Conservation (phyloP, 2,113 vertebrate genomes). For the Trinectes maculatus region DNA sequence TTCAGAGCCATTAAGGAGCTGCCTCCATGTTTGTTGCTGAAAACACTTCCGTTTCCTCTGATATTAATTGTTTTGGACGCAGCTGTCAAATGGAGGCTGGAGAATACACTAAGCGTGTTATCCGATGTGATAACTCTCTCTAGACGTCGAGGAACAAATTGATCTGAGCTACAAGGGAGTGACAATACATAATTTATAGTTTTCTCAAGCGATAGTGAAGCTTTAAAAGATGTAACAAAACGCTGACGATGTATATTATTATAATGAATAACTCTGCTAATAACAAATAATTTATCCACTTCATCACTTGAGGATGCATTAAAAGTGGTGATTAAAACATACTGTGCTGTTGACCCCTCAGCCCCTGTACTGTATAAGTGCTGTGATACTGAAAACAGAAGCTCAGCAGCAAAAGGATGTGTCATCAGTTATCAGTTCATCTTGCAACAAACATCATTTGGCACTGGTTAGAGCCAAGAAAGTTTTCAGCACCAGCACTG, state of each 20-base stretch:
- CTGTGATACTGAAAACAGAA: not conserved
- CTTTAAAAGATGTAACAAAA: too few relatives aligned
- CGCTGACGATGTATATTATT: too few relatives aligned
- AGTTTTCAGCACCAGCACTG: not conserved
- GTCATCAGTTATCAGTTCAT: too few relatives aligned
- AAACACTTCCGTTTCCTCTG: slow-evolving; percentile 19
- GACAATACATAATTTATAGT: too few relatives aligned
- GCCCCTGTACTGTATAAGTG: not conserved
- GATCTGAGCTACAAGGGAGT: slow-evolving; percentile 14
- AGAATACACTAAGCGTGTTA: slow-evolving; percentile 48
- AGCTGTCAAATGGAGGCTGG: slow-evolving; percentile 41
- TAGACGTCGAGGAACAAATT: slow-evolving; percentile 43
- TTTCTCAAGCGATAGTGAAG: too few relatives aligned
- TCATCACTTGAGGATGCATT: too few relatives aligned
- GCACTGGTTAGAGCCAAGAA: too few relatives aligned
- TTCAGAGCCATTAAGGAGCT: slow-evolving; percentile 19
- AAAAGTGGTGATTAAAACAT: too few relatives aligned
- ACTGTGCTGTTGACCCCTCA: too few relatives aligned
- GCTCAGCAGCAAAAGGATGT: too few relatives aligned
- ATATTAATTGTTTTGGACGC: slow-evolving; percentile 47
- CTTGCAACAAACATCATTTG: not conserved
- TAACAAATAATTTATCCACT: too few relatives aligned
- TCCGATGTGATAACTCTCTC: slow-evolving; percentile 55
- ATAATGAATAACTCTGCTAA: too few relatives aligned
- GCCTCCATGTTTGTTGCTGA: slow-evolving; percentile 16